Evolutionary conservation across 2,888 invertebrate species (phyloP), one percentile per base, ranked within the genome.

Genomic region (Kuschelorhynchus macadamiae): DNA sequence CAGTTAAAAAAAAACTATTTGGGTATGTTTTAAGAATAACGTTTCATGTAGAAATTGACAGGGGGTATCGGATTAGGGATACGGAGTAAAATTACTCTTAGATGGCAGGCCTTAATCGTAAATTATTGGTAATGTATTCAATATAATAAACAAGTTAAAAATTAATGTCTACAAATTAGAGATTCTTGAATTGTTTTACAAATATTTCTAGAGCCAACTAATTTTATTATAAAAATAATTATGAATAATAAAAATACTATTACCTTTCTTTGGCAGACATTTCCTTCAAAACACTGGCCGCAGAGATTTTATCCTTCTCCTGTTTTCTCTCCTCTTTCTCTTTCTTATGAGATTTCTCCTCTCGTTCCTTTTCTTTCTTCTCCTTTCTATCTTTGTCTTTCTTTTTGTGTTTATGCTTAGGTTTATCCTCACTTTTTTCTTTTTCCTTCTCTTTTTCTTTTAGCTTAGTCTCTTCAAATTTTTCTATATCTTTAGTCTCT

Each of bases 321-420:
- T 60, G 47, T 62, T 63, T 72, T 61, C 77, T 77, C 12, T 77
- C 75, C 52, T 72, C 71, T 76, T 76, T 57, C 76, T 80, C 59
- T 76, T 76, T 60, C 71, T 67, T 64, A 71, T 78, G 61, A 32
- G 77, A 72, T 53, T 81, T 80, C 64, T 85, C 84, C 73, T 86
- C 66, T 32, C 52, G 36, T 14, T 66, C 66, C 46, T 55, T 50
- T 11, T 67, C 85, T 85, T 81, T 86, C 72, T 89, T 88, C 80
- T 88, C 88, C 77, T 87, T 87, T 70, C 87, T 87, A 71, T 88
- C 88, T 71, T 81, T 84, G 11, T 87, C 86, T 70, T 85, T 85
- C 72, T 87, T 86, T 74, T 87, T 86, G 72, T 87, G 86, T 70
- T 87, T 87, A 69, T 87, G 86, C 69, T 86, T 86, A 21, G 83